phyloP scores from a whole-genome alignment of 2,888 invertebrate species.

The Chrysomela aeneicollis region DNA sequence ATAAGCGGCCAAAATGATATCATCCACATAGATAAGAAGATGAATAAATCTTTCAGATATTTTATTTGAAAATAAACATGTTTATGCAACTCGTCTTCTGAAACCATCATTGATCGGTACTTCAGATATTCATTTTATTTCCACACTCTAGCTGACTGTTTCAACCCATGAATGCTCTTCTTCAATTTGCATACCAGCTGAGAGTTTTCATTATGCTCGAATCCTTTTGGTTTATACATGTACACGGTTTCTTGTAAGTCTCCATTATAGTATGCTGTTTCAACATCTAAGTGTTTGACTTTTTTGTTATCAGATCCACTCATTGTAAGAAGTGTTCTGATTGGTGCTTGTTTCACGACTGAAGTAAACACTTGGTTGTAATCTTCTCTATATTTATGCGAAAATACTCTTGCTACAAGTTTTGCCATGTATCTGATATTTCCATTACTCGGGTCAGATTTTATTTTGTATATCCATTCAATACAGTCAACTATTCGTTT shows the following conservation, averaged over 20 bases:
- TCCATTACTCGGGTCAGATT: slow-evolving; percentile 35
- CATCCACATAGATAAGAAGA: not conserved
- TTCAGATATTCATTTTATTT: not conserved
- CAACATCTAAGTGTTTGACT: slow-evolving; percentile 42
- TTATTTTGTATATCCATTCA: slow-evolving; percentile 48
- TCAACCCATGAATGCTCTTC: not conserved
- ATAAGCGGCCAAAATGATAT: not conserved
- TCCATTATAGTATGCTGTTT: slow-evolving; percentile 47
- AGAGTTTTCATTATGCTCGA: not conserved
- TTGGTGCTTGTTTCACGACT: slow-evolving; percentile 40
- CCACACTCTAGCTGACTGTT: not conserved
- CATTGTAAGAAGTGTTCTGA: slow-evolving; percentile 41
- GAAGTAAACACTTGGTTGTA: too few relatives aligned
- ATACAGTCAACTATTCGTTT: slow-evolving; percentile 24
- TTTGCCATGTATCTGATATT: slow-evolving; percentile 32
- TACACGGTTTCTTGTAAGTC: slow-evolving; percentile 39
- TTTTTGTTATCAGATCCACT: slow-evolving; percentile 30
- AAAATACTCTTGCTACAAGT: too few relatives aligned
- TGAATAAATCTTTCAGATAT: not conserved
- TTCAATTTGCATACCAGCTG: not conserved
- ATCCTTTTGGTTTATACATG: slow-evolving; percentile 33
- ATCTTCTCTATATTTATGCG: slow-evolving; percentile 37
- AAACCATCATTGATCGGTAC: not conserved
- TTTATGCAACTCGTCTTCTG: not conserved
- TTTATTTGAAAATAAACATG: not conserved